These are phyloP conservation scores for Alectura lathami DNA, from an alignment of 2,113 vertebrate species.

Conservation along the genomic window DNA sequence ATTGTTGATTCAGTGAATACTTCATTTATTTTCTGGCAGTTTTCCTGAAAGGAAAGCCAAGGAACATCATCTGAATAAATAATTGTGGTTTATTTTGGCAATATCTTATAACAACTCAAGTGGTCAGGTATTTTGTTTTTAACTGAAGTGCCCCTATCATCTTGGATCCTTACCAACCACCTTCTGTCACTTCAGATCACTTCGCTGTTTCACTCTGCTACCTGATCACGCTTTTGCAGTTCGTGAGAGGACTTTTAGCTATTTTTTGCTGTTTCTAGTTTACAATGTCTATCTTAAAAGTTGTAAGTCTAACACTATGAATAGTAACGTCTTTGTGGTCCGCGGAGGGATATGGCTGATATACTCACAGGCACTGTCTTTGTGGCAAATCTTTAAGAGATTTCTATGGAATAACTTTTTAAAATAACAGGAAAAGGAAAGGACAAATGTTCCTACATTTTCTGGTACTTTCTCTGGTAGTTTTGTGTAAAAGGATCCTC, in stretches of 20 bases:
- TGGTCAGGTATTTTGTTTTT: slow-evolving; percentile 45
- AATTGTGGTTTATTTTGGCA: slow-evolving; percentile 58
- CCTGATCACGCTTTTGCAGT: not conserved
- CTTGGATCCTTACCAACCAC: not conserved
- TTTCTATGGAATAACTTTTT: not conserved
- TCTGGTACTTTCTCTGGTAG: not conserved
- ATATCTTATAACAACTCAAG: slow-evolving; percentile 19
- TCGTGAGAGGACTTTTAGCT: not conserved
- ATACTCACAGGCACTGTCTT: not conserved
- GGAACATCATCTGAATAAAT: slow-evolving; percentile 63
- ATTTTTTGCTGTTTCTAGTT: not conserved
- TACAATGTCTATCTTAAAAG: not conserved
- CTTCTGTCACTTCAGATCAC: not conserved
- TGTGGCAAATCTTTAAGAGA: not conserved
- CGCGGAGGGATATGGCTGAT: not conserved
- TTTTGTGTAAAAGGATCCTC: not conserved
- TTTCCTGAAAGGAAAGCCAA: slow-evolving; percentile 51
- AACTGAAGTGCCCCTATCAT: not conserved
- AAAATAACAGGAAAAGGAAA: not conserved
- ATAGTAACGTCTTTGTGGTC: not conserved
- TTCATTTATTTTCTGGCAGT: slow-evolving; percentile 57
- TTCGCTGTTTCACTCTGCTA: not conserved
- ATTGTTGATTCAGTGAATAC: slow-evolving; percentile 24
- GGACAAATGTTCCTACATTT: not conserved
- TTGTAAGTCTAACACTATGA: not conserved